A percentile compares a stretch with the other conserved stretches of the same genome.
Evolutionary conservation across 2,888 invertebrate genomes (phyloP).

Genomic region (Anorthoa munda): DNA sequence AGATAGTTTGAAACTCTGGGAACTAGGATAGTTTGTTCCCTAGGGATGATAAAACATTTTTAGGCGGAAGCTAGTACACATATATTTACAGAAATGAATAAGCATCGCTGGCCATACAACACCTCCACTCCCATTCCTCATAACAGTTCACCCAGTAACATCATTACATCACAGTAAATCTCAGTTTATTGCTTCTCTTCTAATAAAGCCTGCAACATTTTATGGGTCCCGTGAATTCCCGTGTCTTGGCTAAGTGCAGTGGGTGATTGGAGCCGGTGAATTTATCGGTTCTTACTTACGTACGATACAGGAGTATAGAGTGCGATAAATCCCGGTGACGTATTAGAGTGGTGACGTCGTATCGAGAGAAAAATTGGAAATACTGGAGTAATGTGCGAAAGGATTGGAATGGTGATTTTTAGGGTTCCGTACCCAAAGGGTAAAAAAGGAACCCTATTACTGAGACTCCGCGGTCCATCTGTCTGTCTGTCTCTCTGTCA

Average conservation of each 20-base stretch:
- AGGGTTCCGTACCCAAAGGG: too few species aligned
- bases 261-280: conserved; percentile 71
- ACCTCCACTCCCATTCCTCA: not conserved
- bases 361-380: conserved; percentile 46
- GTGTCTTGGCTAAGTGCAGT: conserved; percentile 68
- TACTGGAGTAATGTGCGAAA: conserved; percentile 47
- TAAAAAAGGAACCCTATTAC: too few species aligned
- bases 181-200: conserved; percentile 46
- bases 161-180: conserved; percentile 41
- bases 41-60: too few species aligned
- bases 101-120: not conserved
- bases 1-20: too few species aligned
- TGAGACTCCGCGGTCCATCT: too few species aligned
- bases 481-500: too few species aligned
- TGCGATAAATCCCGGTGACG: conserved; percentile 73
- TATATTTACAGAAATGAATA: not conserved
- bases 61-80: not conserved
- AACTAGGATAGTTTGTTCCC: too few species aligned
- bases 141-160: conserved; percentile 17
- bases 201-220: conserved; percentile 58
- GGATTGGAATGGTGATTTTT: conserved; percentile 40
- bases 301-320: conserved; percentile 69
- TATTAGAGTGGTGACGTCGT: conserved; percentile 51
- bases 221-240: conserved; percentile 35
- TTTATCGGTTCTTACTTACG: conserved; percentile 73